Base-by-base conservation (phyloP, 2,888 invertebrate species). In the Sabellastarte sp. region DNA sequence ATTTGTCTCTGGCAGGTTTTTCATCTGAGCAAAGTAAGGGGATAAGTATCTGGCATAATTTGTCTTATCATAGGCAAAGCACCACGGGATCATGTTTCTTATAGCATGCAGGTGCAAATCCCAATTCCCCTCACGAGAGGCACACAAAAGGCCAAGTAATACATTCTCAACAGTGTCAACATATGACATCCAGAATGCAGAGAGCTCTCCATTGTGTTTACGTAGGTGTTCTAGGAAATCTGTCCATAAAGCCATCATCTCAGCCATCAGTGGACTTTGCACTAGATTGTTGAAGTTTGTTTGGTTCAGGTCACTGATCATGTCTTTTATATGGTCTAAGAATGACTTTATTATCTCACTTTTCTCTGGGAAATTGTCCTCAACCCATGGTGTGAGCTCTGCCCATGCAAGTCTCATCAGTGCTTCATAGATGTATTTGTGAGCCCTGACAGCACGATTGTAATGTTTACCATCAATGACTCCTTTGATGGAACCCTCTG, bases 31-130 rank as follows among this genome's bases (percentile, higher is more conserved):
- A 2, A 50, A n/a, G n/a, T n/a, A n/a, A n/a, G n/a, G 31, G 32
- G 66, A 29, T 20, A 73, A 51, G 53, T 69, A 73, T 10, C 71
- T 32, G 24, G 73, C 68, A 58, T 74, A 73, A 58, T 74, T 74
- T 3, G 66, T 28, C 20, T 56, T 64, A 57, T 74, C 70, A 59
- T 72, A 72, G 2, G 72, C 73, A 63, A 73, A 74, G 50, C 63
- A 66, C 68, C 68, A 73, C 4, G 67, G 73, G 31, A 73, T 66
- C 66, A 73, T 63, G 2, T 3, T 24, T 10, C 61, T 15, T n/a
- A 73, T 65, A 2, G 63, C 33, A 30, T 32, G 24, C 1, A 74
- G 64, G 52, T 72, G 73, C 24, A 72, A n/a, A 10, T 55, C 20
- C 68, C 69, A 71, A 57, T 67, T 60, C 2, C 68, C 73, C 51